Evolutionary conservation across 2,888 invertebrate species (phyloP).

Genomic region (Odontocolon sp.): DNA sequence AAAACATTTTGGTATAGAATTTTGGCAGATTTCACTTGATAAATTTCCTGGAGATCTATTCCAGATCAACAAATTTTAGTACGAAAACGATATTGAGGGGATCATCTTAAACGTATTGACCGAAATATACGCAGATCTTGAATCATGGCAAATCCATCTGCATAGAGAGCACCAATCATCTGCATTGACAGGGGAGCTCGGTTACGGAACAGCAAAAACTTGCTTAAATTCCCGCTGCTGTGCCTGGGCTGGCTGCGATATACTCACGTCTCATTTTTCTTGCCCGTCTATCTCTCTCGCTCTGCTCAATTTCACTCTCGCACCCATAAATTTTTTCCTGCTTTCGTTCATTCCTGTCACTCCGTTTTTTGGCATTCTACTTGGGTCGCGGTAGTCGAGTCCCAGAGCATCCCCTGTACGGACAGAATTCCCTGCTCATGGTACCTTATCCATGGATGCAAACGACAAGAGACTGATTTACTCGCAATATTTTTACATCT

Average conservation of each 20-base stretch:
- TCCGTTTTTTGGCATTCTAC: constrained; percentile 48
- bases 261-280: constrained; percentile 39
- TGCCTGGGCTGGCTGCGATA: constrained; percentile 33
- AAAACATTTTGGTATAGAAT: no score
- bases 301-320: constrained; percentile 6
- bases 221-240: constrained; percentile 74
- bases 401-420: not conserved
- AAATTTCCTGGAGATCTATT: no score
- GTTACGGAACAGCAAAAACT: constrained; percentile 72
- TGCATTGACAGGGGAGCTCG: constrained; percentile 72
- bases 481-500: constrained; percentile 71
- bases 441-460: constrained; percentile 70
- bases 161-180: constrained; percentile 78
- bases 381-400: constrained; percentile 4
- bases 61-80: no score
- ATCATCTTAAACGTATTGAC: no score
- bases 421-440: constrained; percentile 16
- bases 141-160: no score
- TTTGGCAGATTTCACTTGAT: no score
- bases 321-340: constrained; percentile 44
- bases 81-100: no score
- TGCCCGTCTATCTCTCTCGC: constrained; percentile 30
- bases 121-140: no score
- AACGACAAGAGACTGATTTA: constrained; percentile 78
- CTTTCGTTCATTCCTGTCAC: constrained; percentile 24